Base-by-base conservation (phyloP, 1,140 invertebrate genomes). In the Drosophila insularis region DNA sequence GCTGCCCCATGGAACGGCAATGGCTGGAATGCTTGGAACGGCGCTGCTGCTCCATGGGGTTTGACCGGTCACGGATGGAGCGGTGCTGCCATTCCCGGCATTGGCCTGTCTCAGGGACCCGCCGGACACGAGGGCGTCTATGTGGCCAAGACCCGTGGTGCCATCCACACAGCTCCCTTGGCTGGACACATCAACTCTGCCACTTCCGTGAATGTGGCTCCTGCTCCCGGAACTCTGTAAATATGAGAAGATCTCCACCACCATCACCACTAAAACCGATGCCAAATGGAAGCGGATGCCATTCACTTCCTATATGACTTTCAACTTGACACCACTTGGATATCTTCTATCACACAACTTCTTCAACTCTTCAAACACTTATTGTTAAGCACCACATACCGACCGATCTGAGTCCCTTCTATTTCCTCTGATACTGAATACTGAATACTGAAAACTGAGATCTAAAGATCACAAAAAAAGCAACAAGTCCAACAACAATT, bases 141-240 rank as follows among this genome's bases (percentile, higher is more conserved):
- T 76, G 93, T 93, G n/a, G 93, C 93, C 65, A 93, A 93, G 68
- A 93, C 92, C 60, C 92, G 92, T 70, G 93, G 93, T 61, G 92
- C 93, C 65, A 81, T 93, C 43, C 93, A 93, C 71, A 92, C 92
- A 50, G 93, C 93, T 71, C 93, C 93, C 14, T 87, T 93, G 23
- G 92, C 93, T 58, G 92, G 93, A 68, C 91, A 92, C 74, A 79
- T 90, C 69, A 86, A 84, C 74, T 92, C 91, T 2, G 91, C 89
- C 62, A 89, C 91, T 32, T 91, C 91, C 7, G 64, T 91, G 89
- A 93, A 93, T 74, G 91, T 93, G 62, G 92, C 92, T 35, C 91
- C 93, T 62, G 93, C 93, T 55, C 92, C 93, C 61, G 93, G 93
- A 78, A 93, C 93, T 32, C 71, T 84, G 80, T 89, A 89, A 89